Evolutionary conservation across 2,113 vertebrate species (phyloP).

Genomic region (Cromileptes altivelis): DNA sequence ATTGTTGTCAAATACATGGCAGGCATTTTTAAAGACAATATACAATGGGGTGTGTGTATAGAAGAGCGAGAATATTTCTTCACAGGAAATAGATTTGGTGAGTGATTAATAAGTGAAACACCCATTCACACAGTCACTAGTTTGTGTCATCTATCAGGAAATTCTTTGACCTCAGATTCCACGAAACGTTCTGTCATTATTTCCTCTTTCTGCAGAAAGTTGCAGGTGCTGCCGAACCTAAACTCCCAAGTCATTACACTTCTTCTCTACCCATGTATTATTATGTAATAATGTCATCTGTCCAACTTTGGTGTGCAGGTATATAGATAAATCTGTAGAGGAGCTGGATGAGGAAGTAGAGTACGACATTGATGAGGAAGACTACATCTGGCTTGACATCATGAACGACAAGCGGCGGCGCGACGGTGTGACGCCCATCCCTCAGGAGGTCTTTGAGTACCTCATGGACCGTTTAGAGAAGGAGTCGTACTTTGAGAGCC

Average conservation of each 20-base stretch:
- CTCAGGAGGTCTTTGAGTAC: constrained; percentile 98
- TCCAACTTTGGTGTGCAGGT: constrained; percentile 82
- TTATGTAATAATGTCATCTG: not conserved
- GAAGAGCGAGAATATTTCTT: not conserved
- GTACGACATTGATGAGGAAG: constrained; percentile 98
- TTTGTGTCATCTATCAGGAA: not conserved
- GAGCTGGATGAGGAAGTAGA: constrained; percentile 99
- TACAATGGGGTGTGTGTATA: not conserved
- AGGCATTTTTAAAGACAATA: not conserved
- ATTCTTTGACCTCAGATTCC: not conserved
- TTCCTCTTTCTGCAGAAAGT: constrained; percentile 8
- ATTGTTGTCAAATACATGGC: not conserved
- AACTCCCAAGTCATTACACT: not conserved
- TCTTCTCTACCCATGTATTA: not conserved
- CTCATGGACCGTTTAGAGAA: constrained; percentile 98
- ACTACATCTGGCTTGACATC: constrained; percentile 99
- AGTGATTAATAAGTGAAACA: not conserved
- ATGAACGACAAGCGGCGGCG: constrained; percentile 97
- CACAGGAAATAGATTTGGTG: not conserved
- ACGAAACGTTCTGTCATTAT: not conserved
- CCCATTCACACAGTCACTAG: not conserved
- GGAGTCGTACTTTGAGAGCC: constrained; percentile 99
- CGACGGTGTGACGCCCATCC: constrained; percentile 93
- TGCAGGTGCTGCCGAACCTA: not conserved
- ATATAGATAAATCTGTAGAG: constrained; percentile 98